Percentiles rank a stretch among this genome's conserved stretches.
These are phyloP conservation scores for Odontothrips loti DNA, from an alignment of 2,888 invertebrate genomes.

Conservation along the genomic window DNA sequence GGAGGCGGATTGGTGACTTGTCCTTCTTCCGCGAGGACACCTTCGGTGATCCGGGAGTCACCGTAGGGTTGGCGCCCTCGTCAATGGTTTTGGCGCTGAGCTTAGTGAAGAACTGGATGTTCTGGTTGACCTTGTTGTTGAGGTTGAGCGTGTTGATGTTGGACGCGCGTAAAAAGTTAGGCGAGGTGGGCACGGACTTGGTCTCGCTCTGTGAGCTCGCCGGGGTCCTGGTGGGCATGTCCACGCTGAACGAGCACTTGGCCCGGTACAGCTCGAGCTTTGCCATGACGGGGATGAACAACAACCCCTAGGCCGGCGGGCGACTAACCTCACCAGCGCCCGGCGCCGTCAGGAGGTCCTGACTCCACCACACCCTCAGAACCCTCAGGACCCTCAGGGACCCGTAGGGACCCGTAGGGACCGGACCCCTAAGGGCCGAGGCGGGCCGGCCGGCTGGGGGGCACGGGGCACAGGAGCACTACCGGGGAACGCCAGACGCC, in stretches of 20 bases:
- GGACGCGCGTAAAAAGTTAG: not conserved
- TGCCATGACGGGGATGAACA: not conserved
- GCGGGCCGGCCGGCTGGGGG: not conserved
- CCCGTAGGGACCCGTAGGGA: no score
- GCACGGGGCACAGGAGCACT: not conserved
- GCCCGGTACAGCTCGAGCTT: not conserved
- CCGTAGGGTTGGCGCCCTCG: not conserved
- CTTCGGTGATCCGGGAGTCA: not conserved
- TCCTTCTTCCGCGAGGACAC: not conserved
- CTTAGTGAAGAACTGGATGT: slow-evolving; percentile 21
- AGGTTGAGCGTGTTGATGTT: slow-evolving; percentile 23
- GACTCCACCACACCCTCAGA: not conserved
- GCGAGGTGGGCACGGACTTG: slow-evolving; percentile 21
- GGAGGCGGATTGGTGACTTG: not conserved
- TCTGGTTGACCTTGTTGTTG: slow-evolving; percentile 20
- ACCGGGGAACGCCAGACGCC: not conserved
- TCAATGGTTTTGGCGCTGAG: slow-evolving; percentile 16
- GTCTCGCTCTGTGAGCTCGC: not conserved
- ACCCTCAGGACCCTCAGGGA: not conserved
- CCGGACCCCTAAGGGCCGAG: not conserved
- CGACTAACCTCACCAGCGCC: slow-evolving; percentile 9
- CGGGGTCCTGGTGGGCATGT: not conserved
- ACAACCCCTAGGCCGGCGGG: slow-evolving; percentile 3
- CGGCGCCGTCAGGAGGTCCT: not conserved
- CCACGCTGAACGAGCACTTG: not conserved